Evolutionary conservation across 2,113 vertebrate genomes (phyloP).

Genomic region (Piaya cayana): DNA sequence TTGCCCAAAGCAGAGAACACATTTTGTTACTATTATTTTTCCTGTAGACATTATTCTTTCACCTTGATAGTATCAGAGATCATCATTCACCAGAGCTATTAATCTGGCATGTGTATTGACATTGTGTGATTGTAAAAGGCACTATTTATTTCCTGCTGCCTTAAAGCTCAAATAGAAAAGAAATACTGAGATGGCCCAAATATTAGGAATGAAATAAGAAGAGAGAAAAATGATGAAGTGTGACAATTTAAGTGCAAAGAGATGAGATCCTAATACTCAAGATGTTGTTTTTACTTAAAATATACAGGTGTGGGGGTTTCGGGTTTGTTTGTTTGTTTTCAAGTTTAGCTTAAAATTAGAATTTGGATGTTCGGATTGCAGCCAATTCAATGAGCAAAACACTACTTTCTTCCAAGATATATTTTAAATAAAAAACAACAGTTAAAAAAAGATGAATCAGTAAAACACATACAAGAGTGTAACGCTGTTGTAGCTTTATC

Average conservation of each 20-base stretch:
- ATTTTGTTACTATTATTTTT: background rate
- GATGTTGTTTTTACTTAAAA: background rate
- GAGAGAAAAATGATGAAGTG: background rate
- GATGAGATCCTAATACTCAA: background rate
- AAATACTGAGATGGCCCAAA: background rate
- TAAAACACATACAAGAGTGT: background rate
- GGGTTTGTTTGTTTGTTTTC: background rate
- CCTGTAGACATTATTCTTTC: background rate
- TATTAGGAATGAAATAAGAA: background rate
- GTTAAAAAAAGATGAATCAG: background rate
- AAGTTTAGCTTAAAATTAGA: background rate
- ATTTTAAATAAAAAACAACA: background rate
- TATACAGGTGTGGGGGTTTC: too few species aligned
- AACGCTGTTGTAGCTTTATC: background rate
- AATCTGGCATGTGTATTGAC: slow-evolving; percentile 38
- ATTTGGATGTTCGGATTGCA: background rate
- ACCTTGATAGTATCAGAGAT: slow-evolving; percentile 8
- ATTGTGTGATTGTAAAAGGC: background rate
- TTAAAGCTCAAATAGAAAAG: background rate
- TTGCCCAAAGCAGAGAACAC: background rate
- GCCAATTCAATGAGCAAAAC: background rate
- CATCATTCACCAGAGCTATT: slow-evolving; percentile 29
- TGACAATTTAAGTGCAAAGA: background rate
- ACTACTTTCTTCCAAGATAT: background rate
- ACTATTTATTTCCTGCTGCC: slow-evolving; percentile 6